Percentiles rank a stretch among this genome's conserved stretches.
Evolutionary conservation across 2,797 vertebrate species (phyloP).

Genomic region (Cirrhinus molitorella): DNA sequence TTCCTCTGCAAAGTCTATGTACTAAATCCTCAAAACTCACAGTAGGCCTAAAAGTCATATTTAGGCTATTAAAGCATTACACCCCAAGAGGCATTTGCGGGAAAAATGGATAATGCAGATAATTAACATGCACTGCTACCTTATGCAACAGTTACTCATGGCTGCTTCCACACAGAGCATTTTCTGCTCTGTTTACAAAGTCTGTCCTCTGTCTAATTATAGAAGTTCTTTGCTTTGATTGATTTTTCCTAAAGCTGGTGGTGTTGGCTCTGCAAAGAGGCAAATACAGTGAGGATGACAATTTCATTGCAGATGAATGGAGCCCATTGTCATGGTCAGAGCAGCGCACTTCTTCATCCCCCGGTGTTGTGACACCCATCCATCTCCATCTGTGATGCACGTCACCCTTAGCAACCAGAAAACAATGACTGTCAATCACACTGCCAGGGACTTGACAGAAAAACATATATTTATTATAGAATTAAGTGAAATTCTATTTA

Average conservation of each 20-base stretch:
- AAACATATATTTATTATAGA: neutral
- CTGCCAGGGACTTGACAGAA: neutral
- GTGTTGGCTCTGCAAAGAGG: conserved; percentile 37
- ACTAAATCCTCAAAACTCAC: neutral
- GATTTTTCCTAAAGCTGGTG: conserved; percentile 43
- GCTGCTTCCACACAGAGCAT: conserved; percentile 16
- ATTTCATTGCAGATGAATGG: conserved; percentile 54
- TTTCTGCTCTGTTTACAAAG: conserved; percentile 32
- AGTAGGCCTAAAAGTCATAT: neutral
- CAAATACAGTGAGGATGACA: conserved; percentile 56
- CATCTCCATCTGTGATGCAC: conserved; percentile 39
- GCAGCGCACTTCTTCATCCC: conserved; percentile 35
- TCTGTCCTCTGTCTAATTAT: conserved; percentile 47
- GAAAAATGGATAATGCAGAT: conserved; percentile 57
- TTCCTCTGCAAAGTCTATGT: neutral
- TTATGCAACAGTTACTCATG: conserved; percentile 42
- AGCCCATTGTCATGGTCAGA: conserved; percentile 44
- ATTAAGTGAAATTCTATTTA: neutral
- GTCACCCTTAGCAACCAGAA: conserved; percentile 52
- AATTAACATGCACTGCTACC: conserved; percentile 48
- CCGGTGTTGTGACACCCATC: conserved; percentile 51
- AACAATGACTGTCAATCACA: conserved; percentile 55
- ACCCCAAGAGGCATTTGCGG: neutral
- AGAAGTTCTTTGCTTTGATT: conserved; percentile 52
- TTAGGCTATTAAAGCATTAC: neutral